Evolutionary conservation across 2,888 invertebrate genomes (phyloP), one percentile per base, ranked within the genome.

Genomic region (Darwinula stevensoni): DNA sequence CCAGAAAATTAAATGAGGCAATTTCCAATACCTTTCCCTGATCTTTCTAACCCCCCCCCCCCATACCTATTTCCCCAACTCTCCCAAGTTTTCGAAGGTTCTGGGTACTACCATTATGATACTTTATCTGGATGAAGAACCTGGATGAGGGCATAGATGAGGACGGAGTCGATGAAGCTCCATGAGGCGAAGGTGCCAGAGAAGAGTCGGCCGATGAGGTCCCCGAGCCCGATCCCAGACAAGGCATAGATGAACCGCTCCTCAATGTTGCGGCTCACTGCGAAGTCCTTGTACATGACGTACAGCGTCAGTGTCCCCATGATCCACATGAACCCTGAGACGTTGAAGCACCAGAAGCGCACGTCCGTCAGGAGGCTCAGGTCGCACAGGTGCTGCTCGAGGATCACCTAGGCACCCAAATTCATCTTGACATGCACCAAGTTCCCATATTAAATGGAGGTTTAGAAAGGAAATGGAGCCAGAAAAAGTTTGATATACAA

Each of bases 251-350:
- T 32, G 16, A 36, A 38, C 13, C 38, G 35, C 9, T 38, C 37
- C 6, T 36, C 37, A 14, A 41, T 27, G 4, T 36, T 36, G 16
- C 31, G 18, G 6, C 34, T 37, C 14, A 29, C 29, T 3, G 41
- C 40, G 33, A 39, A 41, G 36, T 43, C 43, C 13, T 39, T 37
- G 31, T 38, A 36, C 13, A 42, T 35, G 27, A 43, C 39, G 35
- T 40, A 41, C 5, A 43, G 26, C 4, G 37, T 40, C 3, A 39
- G 27, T 3, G 38, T 38, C 6, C 39, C 40, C 31, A 39, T 30
- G 31, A 40, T 31, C 34, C 39, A 37, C 15, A 38, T 34, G 17
- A 39, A 36, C 28, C 36, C 31, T 4, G 40, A 35, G 9, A 39
- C 18, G 28, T 37, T 36, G 27, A 41, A 30, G 14, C 39, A 36